Percentiles rank a stretch among this genome's conserved stretches.
phyloP scores from a whole-genome alignment of 2,888 invertebrate genomes.

The Netelia virgata region DNA sequence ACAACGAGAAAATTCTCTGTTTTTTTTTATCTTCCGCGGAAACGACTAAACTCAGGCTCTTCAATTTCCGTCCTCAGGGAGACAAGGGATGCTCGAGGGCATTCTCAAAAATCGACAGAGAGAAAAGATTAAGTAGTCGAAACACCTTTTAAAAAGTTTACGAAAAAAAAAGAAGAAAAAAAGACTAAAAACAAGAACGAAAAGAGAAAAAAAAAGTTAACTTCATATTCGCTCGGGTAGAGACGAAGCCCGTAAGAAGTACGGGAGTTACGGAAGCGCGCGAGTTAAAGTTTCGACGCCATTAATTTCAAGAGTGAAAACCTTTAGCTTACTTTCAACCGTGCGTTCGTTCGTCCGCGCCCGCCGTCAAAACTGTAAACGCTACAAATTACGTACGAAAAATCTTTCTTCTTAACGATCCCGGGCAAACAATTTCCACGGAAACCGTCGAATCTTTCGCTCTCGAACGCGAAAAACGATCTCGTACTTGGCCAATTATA shows the following conservation, averaged over 20 bases:
- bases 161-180: conserved; percentile 43
- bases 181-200: conserved; percentile 11
- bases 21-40: conserved; percentile 35
- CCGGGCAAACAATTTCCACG: conserved; percentile 2
- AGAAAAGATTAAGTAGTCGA: conserved; percentile 75
- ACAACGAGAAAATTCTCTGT: conserved; percentile 31
- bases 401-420: conserved; percentile 21
- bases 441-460: conserved; percentile 11
- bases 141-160: conserved; percentile 78
- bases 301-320: conserved; percentile 65
- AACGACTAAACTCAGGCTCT: conserved; percentile 60
- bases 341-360: conserved; percentile 21
- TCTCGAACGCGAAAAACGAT: neutral
- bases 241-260: conserved; percentile 30
- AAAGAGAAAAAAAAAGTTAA: conserved; percentile 40
- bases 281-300: conserved; percentile 67
- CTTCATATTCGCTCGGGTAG: conserved; percentile 48
- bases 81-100: conserved; percentile 66
- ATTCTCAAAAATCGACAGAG: conserved; percentile 47
- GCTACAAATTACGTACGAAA: neutral
- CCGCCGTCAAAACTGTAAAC: conserved; percentile 21
- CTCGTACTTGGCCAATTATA: too few species aligned
- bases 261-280: conserved; percentile 37
- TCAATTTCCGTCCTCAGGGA: conserved; percentile 70
- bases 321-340: conserved; percentile 46